Evolutionary conservation across 2,113 vertebrate genomes (phyloP).

Genomic region (Halichoerus grypus): DNA sequence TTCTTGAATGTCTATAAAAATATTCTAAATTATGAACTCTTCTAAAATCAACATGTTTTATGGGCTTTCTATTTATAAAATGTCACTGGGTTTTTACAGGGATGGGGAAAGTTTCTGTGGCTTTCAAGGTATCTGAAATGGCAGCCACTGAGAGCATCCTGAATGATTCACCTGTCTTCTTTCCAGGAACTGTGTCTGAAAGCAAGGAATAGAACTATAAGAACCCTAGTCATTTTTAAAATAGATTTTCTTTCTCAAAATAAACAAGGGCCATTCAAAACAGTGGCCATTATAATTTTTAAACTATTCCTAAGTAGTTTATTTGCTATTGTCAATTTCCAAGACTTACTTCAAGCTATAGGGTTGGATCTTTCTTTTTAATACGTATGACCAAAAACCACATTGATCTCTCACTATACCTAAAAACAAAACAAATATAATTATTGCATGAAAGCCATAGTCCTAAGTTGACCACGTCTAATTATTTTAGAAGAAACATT

Average conservation of each 20-base stretch:
- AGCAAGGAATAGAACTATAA: neutral
- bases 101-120: neutral
- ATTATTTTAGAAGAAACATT: neutral
- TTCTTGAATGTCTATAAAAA: neutral
- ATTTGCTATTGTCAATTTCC: neutral
- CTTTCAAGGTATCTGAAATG: neutral
- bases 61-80: neutral
- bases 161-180: neutral
- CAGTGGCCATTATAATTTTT: neutral
- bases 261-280: neutral
- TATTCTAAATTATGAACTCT: neutral
- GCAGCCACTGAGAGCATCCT: neutral
- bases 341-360: neutral
- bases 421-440: conserved; percentile 4
- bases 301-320: neutral
- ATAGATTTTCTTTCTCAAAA: neutral
- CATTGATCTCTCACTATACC: neutral
- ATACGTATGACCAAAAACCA: neutral
- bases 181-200: neutral
- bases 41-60: neutral
- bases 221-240: conserved; percentile 21
- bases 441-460: neutral
- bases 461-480: neutral
- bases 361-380: neutral
- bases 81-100: neutral